Conservation (phyloP, 2,797 vertebrate species). For the Dendrocincla tyrannina region DNA sequence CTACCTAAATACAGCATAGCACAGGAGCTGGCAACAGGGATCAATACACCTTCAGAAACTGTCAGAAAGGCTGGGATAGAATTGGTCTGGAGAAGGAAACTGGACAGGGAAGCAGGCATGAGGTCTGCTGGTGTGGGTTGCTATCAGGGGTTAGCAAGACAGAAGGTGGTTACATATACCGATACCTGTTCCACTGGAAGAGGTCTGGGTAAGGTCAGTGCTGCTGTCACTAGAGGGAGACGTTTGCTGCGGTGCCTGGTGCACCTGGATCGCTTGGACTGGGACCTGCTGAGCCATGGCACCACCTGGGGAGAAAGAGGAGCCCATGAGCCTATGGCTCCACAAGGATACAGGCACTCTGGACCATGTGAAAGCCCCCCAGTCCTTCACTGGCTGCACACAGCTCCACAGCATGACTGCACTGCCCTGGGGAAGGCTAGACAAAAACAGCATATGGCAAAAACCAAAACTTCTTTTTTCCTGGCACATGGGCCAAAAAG, state of each 20-base stretch:
- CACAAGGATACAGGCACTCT: neutral
- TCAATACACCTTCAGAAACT: neutral
- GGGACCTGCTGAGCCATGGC: conserved; percentile 90
- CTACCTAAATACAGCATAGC: neutral
- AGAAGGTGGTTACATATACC: neutral
- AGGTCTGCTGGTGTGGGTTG: neutral
- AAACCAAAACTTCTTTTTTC: neutral
- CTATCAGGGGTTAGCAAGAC: neutral
- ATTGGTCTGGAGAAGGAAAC: neutral
- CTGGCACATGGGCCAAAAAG: neutral
- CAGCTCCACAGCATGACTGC: neutral
- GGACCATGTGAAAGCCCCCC: rapidly evolving
- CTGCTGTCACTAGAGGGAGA: conserved; percentile 88
- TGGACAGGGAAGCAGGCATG: neutral
- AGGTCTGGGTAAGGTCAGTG: conserved; percentile 91
- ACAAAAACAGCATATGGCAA: neutral
- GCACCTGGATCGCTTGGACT: conserved; percentile 94
- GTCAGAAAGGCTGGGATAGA: neutral
- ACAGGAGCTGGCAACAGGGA: neutral
- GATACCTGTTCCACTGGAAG: conserved; percentile 91
- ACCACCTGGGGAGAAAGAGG: conserved; percentile 79
- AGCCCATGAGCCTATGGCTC: neutral
- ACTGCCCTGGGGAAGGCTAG: neutral
- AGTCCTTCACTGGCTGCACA: neutral
- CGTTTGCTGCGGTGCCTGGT: conserved; percentile 86